Evolutionary conservation across 2,888 invertebrate genomes (phyloP).

Genomic region (Agonopterix alstromeriana): DNA sequence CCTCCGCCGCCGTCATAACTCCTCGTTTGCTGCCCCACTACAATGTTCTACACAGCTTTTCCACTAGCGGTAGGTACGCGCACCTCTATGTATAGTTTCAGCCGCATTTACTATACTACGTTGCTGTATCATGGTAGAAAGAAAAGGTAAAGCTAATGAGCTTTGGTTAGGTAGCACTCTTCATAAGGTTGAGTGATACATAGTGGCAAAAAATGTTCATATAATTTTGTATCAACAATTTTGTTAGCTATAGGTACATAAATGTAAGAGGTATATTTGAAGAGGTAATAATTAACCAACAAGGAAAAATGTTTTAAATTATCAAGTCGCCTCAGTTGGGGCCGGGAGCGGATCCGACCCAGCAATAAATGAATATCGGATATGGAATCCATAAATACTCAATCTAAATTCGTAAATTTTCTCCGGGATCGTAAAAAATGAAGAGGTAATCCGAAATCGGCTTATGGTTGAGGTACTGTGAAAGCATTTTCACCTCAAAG

Average conservation of each 20-base stretch:
- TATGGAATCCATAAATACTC: conserved; percentile 64
- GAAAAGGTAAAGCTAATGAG: too few relatives aligned
- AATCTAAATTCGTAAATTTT: conserved; percentile 65
- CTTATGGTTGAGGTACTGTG: conserved; percentile 41
- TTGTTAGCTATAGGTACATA: too few relatives aligned
- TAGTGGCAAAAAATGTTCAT: too few relatives aligned
- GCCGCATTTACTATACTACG: not conserved
- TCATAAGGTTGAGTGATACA: too few relatives aligned
- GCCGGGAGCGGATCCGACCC: conserved; percentile 37
- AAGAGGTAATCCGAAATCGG: conserved; percentile 54
- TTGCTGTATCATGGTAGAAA: not conserved
- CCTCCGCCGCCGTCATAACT: conserved; percentile 73
- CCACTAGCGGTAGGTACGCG: conserved; percentile 40
- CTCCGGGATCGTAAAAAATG: conserved; percentile 50
- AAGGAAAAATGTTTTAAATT: not conserved
- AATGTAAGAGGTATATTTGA: too few relatives aligned
- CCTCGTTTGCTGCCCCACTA: conserved; percentile 68
- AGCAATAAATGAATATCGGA: conserved; percentile 58
- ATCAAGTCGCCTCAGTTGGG: conserved; percentile 8
- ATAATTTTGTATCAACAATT: too few relatives aligned
- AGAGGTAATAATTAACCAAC: too few relatives aligned
- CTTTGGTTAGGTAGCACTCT: too few relatives aligned
- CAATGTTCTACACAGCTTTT: conserved; percentile 66
- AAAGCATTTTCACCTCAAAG: conserved; percentile 42
- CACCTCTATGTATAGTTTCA: conserved; percentile 9